Percentiles rank a stretch among this genome's conserved stretches.
These are phyloP conservation scores for Liposcelis brunnea DNA, from an alignment of 2,888 invertebrate species.

Conservation along the genomic window DNA sequence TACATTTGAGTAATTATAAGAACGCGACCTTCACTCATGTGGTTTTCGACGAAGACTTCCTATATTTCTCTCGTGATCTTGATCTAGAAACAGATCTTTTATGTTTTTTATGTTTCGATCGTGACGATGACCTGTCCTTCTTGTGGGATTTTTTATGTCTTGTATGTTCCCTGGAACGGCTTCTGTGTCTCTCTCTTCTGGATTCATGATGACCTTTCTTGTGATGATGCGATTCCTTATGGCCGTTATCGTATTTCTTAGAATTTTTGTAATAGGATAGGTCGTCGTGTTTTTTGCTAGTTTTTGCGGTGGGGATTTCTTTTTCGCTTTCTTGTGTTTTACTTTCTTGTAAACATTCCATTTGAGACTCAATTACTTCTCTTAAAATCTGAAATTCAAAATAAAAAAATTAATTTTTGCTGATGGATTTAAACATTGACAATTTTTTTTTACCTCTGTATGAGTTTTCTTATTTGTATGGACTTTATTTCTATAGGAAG, in stretches of 20 bases:
- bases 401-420: no score
- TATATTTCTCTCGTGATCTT: no score
- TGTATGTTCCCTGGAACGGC: not conserved
- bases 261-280: no score
- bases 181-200: not conserved
- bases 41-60: not conserved
- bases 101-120: not conserved
- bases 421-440: no score
- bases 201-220: not conserved
- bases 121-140: not conserved
- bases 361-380: slow-evolving; percentile 31
- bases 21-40: not conserved
- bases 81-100: not conserved
- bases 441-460: slow-evolving; percentile 34
- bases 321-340: not conserved
- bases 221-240: not conserved
- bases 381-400: slow-evolving; percentile 24
- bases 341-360: slow-evolving; percentile 18
- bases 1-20: no score
- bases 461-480: slow-evolving; percentile 37
- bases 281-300: no score
- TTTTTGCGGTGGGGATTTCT: not conserved
- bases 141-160: not conserved
- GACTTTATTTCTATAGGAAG: slow-evolving; percentile 35
- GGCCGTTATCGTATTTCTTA: not conserved